Conservation (phyloP, 1,140 invertebrate species). For the Drosophila triauraria region DNA sequence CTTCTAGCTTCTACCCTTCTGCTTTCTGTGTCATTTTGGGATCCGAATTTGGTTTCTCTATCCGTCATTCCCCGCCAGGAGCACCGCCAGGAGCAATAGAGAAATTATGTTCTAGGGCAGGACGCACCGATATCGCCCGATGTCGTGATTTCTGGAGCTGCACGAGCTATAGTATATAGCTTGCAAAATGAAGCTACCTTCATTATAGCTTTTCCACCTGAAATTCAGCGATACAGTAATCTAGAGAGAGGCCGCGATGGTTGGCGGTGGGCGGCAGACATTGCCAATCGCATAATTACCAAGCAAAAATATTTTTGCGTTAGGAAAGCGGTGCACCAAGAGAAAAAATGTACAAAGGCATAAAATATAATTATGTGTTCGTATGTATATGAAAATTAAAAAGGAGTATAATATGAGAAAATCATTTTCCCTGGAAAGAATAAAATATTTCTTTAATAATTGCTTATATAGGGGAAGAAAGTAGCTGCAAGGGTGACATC, state of each 20-base stretch:
- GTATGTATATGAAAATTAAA: no score
- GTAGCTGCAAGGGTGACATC: no score
- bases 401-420: no score
- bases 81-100: neutral
- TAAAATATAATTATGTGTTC: neutral
- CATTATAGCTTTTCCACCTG: neutral
- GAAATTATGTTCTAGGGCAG: conserved; percentile 17
- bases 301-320: conserved; percentile 59
- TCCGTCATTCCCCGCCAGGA: neutral
- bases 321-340: conserved; percentile 52
- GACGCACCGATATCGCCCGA: conserved; percentile 7
- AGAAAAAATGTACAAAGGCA: neutral
- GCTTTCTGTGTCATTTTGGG: neutral
- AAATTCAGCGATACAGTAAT: conserved; percentile 12
- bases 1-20: no score
- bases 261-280: conserved; percentile 10
- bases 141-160: neutral
- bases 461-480: no score
- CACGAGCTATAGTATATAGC: conserved; percentile 9
- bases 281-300: conserved; percentile 45
- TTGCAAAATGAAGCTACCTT: conserved; percentile 30
- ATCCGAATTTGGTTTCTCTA: no score
- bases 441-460: no score
- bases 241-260: neutral
- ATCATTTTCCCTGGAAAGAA: no score